Percentiles rank a stretch among this genome's conserved stretches.
Evolutionary conservation across 2,888 invertebrate species (phyloP).

Genomic region (Fissipunctia ypsillon): DNA sequence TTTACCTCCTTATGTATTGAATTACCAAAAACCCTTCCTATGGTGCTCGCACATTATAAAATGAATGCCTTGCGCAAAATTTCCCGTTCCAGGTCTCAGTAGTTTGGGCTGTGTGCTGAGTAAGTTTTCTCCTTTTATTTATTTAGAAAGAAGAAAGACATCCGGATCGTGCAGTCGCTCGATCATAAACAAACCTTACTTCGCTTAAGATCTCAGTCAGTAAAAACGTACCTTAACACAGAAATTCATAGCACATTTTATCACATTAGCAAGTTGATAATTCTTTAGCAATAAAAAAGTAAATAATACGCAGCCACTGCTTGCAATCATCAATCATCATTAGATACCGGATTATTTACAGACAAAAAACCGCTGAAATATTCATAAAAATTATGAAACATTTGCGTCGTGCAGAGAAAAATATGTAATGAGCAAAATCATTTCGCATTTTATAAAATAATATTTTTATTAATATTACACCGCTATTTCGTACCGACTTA

Average conservation of each 20-base stretch:
- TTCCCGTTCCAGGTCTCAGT: background rate
- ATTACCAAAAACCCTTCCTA: background rate
- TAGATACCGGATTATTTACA: conserved; percentile 36
- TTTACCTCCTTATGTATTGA: too few species aligned
- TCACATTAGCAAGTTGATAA: conserved; percentile 63
- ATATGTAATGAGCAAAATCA: conserved; percentile 3
- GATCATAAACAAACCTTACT: background rate
- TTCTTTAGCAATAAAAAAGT: conserved; percentile 66
- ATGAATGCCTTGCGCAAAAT: background rate
- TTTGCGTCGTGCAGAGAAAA: conserved; percentile 14
- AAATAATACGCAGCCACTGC: conserved; percentile 42
- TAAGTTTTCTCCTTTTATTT: background rate
- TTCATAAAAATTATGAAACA: conserved; percentile 15
- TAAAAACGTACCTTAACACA: conserved; percentile 48
- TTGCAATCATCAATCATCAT: conserved; percentile 52
- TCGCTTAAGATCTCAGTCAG: background rate
- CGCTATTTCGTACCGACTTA: background rate
- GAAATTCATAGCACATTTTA: conserved; percentile 54
- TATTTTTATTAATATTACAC: background rate
- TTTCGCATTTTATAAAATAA: background rate
- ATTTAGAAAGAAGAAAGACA: background rate
- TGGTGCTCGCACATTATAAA: background rate
- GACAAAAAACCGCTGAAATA: conserved; percentile 13
- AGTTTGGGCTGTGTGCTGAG: too few species aligned
- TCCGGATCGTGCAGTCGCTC: background rate